Percentiles rank a stretch among this genome's conserved stretches.
phyloP scores from a whole-genome alignment of 2,888 invertebrate genomes.

The Sclerodermus sp. region DNA sequence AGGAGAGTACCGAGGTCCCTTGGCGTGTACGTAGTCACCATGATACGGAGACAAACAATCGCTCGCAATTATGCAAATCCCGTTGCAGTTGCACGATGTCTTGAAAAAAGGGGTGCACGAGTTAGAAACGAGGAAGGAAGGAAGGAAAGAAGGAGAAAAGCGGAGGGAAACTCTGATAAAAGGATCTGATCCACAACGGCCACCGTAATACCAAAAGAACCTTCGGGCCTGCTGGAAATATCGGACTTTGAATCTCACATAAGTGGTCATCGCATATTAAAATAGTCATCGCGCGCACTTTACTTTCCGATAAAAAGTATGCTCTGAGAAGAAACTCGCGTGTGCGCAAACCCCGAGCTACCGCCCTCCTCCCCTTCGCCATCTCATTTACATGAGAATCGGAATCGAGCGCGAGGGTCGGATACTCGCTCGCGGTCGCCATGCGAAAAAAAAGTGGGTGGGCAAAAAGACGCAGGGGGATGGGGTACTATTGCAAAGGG shows the following conservation, averaged over 20 bases:
- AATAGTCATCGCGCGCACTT: too few species aligned
- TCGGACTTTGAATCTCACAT: too few species aligned
- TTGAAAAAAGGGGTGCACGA: constrained; percentile 32
- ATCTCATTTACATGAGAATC: constrained; percentile 48
- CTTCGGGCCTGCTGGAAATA: too few species aligned
- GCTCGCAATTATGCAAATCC: constrained; percentile 52
- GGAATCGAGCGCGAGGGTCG: constrained; percentile 34
- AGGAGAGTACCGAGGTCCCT: constrained; percentile 33
- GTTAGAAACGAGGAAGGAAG: constrained; percentile 22
- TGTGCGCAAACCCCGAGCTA: too few species aligned
- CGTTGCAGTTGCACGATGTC: constrained; percentile 41
- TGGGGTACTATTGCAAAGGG: neutral
- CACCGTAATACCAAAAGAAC: too few species aligned
- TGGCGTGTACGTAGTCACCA: constrained; percentile 39
- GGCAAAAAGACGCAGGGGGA: neutral
- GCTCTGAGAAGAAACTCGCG: too few species aligned
- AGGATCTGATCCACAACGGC: neutral
- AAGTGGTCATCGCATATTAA: too few species aligned
- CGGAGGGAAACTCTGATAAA: constrained; percentile 15
- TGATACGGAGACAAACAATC: constrained; percentile 52
- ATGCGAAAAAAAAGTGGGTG: constrained; percentile 2
- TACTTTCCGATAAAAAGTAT: too few species aligned
- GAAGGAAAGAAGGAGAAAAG: constrained; percentile 12
- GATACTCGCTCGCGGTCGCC: constrained; percentile 14
- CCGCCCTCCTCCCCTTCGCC: constrained; percentile 14